These are phyloP conservation scores for Heterohyrax brucei DNA, from an alignment of 2,797 vertebrate species.

Conservation along the genomic window DNA sequence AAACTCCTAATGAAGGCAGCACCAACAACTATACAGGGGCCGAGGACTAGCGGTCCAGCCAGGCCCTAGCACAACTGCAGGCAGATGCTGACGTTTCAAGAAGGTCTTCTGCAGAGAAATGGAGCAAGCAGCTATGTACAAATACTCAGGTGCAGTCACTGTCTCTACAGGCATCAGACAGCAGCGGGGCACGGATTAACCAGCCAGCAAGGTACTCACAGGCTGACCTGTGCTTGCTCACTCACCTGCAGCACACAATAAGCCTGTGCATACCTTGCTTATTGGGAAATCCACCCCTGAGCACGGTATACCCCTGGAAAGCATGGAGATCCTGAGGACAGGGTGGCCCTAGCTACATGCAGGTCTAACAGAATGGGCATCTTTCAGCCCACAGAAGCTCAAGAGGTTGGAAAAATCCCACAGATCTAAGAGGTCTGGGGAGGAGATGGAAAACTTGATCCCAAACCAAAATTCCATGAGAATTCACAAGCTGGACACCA, in stretches of 20 bases:
- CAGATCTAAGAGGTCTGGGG: background rate
- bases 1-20: background rate
- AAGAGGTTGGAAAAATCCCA: slow-evolving; percentile 19
- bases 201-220: no score
- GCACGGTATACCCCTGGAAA: background rate
- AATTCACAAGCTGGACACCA: background rate
- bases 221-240: no score
- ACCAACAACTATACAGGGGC: background rate
- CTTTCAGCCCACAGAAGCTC: slow-evolving; percentile 21
- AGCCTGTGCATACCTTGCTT: no score
- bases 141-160: background rate
- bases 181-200: background rate
- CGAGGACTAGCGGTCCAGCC: background rate
- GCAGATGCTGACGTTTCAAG: background rate
- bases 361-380: background rate
- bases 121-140: background rate
- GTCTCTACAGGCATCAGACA: background rate
- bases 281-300: background rate
- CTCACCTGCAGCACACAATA: no score
- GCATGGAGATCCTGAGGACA: background rate
- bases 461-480: background rate
- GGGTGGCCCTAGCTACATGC: background rate
- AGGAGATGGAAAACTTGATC: background rate
- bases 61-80: background rate
- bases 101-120: background rate